Evolutionary conservation across 2,888 invertebrate species (phyloP), one percentile per base, ranked within the genome.

Genomic region (Vesta saturnalis): DNA sequence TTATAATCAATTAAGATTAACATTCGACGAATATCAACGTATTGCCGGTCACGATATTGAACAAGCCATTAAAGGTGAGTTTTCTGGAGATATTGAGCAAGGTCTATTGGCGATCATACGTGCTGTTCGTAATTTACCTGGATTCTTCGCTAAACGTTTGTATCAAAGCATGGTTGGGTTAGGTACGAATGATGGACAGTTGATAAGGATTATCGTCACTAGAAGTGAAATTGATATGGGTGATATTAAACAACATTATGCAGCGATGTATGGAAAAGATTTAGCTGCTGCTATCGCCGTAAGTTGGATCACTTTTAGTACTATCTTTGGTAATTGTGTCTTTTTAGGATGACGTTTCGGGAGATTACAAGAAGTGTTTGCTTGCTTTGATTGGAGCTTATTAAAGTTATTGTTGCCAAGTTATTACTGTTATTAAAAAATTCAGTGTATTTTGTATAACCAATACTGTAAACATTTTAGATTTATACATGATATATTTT

Each of bases 121-220:
- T 82, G 91, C 92, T 72, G 92, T 94, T 0, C 91, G 90, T 79
- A 92, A 94, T 83, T 90, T 92, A 83, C 87, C 93, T 0, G 88
- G 89, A 35, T 97, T 92, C 87, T 96, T 95, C 85, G 96, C 96
- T 0, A 92, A 94, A 80, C 90, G 92, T 49, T 86, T 97, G 60
- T 91, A 95, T 84, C 91, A 93, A 80, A 91, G 94, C 61, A 95
- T 97, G 94, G 93, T 92, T 80, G 96, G 97, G 2, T 83, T 93
- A 72, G 97, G 97, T 69, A 97, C 96, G 2, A 92, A 94, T 79
- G 96, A 97, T 82, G 87, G 89, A 57, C 92, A 93, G 76, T 86
- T 97, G 74, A 95, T 96, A 76, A 91, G 96, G 78, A 86, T 96
- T 65, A 88, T 96, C 77, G 92, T 94, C 56, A 93, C 94, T 0